These are phyloP conservation scores for Arrhopalites spinosus DNA, from an alignment of 2,888 invertebrate genomes.

Conservation along the genomic window DNA sequence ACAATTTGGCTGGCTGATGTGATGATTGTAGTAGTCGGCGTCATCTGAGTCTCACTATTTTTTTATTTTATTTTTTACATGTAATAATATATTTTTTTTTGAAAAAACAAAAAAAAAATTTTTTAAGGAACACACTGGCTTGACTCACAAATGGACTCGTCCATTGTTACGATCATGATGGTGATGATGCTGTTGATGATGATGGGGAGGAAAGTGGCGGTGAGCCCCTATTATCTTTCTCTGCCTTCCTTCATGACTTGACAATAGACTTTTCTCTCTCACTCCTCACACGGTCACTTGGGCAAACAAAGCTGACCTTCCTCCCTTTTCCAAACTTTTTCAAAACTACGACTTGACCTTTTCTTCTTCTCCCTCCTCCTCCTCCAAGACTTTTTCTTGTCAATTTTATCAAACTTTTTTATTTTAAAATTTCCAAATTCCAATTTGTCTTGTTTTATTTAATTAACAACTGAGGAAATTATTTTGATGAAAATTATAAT, in stretches of 20 bases:
- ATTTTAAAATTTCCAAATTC: too few relatives aligned
- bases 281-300: neutral
- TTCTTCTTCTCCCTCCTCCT: neutral
- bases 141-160: constrained; percentile 42
- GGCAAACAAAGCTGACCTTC: constrained; percentile 3
- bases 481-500: too few relatives aligned
- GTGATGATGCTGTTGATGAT: neutral
- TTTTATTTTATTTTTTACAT: neutral
- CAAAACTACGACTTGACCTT: too few relatives aligned
- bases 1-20: constrained; percentile 24
- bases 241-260: constrained; percentile 42
- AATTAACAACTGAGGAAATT: too few relatives aligned
- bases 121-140: constrained; percentile 37
- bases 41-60: constrained; percentile 35
- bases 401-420: too few relatives aligned
- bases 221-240: constrained; percentile 32
- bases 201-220: constrained; percentile 32
- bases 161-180: constrained; percentile 33
- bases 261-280: neutral
- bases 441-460: too few relatives aligned
- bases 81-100: too few relatives aligned
- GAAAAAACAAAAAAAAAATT: neutral
- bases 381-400: neutral
- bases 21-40: constrained; percentile 10
- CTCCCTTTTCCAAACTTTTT: neutral